Conservation (phyloP, 2,797 vertebrate species). For the Bovichtus diacanthus region DNA sequence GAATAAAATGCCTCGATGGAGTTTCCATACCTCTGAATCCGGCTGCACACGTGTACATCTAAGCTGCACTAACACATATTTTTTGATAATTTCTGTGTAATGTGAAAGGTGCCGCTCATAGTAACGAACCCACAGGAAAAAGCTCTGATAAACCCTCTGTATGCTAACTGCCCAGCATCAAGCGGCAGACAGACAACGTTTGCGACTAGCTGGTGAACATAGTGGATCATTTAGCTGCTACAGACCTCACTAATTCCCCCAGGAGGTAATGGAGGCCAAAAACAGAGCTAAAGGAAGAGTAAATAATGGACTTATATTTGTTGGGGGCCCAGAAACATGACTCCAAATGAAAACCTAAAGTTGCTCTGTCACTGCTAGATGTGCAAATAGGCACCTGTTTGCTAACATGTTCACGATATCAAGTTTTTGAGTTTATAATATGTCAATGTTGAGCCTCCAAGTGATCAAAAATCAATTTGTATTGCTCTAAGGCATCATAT, state of each 20-base stretch:
- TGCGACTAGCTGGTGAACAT: not conserved
- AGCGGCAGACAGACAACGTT: not conserved
- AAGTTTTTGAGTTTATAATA: not conserved
- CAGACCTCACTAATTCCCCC: not conserved
- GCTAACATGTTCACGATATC: not conserved
- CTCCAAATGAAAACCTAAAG: not conserved
- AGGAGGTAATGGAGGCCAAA: not conserved
- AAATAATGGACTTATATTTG: not conserved
- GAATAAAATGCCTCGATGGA: not conserved
- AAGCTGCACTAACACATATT: not conserved
- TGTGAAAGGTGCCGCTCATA: not conserved
- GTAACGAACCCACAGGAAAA: not conserved
- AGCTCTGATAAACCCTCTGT: not conserved
- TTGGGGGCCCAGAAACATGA: not conserved
- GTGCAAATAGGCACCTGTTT: not conserved
- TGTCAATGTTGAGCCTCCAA: not conserved
- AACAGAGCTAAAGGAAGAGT: not conserved
- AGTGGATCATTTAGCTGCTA: not conserved
- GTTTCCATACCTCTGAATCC: not conserved
- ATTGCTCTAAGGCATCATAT: not conserved
- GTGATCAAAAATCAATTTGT: too few relatives aligned
- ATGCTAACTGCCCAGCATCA: not conserved
- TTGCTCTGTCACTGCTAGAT: not conserved
- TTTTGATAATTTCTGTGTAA: not conserved
- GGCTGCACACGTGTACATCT: not conserved